Percentiles rank a stretch among this genome's conserved stretches.
Conservation (phyloP, 1,140 invertebrate species). For the Dysdera silvatica region DNA sequence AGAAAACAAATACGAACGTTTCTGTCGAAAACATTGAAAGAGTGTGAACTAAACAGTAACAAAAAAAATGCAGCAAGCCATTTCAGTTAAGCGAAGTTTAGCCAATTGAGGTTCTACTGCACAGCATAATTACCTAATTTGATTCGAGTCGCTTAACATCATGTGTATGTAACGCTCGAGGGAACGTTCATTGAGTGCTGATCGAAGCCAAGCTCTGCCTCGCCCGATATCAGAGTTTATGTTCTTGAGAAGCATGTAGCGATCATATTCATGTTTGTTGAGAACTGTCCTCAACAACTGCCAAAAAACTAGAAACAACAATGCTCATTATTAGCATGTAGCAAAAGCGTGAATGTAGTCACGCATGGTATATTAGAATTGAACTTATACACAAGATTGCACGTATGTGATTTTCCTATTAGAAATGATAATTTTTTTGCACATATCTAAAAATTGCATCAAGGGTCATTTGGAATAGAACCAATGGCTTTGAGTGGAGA, state of each 20-base stretch:
- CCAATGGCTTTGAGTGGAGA: too few relatives aligned
- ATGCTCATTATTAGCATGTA: background rate
- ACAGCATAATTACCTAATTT: constrained; percentile 17
- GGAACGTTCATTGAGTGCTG: constrained; percentile 77
- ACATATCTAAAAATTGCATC: too few relatives aligned
- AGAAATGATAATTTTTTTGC: too few relatives aligned
- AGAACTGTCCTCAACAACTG: constrained; percentile 51
- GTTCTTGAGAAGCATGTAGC: constrained; percentile 68
- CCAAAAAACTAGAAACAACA: constrained; percentile 46
- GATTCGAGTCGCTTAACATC: constrained; percentile 55
- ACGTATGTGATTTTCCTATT: too few relatives aligned
- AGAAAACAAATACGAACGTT: too few relatives aligned
- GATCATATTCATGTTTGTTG: constrained; percentile 76
- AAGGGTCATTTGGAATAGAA: too few relatives aligned
- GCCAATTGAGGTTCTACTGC: background rate
- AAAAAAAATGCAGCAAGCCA: too few relatives aligned
- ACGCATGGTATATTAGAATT: background rate
- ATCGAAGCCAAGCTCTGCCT: constrained; percentile 68
- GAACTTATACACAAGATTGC: too few relatives aligned
- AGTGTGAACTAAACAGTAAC: background rate
- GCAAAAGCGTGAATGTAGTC: background rate
- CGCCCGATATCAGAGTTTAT: constrained; percentile 72
- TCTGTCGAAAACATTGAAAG: too few relatives aligned
- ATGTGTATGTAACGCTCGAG: constrained; percentile 73
- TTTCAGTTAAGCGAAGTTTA: too few relatives aligned